Evolutionary conservation across 2,113 vertebrate species (phyloP), one percentile per base, ranked within the genome.

Genomic region (Eubucco bourcierii): DNA sequence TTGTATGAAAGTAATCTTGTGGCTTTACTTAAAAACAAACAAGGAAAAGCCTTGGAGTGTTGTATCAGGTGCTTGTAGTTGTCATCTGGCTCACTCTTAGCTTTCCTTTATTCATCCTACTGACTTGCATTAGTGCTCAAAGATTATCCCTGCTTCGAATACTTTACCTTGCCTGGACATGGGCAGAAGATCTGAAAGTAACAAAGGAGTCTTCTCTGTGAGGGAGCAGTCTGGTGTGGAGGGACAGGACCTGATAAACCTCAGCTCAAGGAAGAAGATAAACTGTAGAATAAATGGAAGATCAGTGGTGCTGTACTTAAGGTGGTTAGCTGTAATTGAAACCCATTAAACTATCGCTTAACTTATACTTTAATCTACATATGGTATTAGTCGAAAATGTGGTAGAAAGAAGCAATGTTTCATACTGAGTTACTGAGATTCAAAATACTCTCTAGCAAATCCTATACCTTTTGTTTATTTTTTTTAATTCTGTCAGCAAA

Each of bases 81-180:
- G 24, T 53, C 19, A 13, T 33, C 28, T 72, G 33, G 28, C 25
- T 80, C 0, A 2, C 10, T 67, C 20, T 63, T 80, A 9, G 41
- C 33, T 76, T 58, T 24, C 58, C 25, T 8, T 80, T 23, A 31
- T 68, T 46, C 20, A 46, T 11, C 13, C 27, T 77, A n/a, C 17
- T 63, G 34, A 64, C 21, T 59, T 64, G 25, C 9, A 3, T 64
- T 58, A 33, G 31, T 33, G 56, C 6, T 29, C 50, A 44, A n/a
- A 29, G 50, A 29, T 84, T 14, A 63, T 12, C 18, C 15, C 10
- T 27, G 12, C 21, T 50, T 63, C 46, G n/a, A 2, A 29, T 63
- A 10, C 0, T 0, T 67, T 83, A 19, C 7, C 18, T n/a, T 41
- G 39, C 39, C 31, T 64, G 24, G 56, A n/a, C 1, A 2, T 18